Evolutionary conservation across 2,888 invertebrate species (phyloP), one percentile per base, ranked within the genome.

Genomic region (Vanessa cardui): DNA sequence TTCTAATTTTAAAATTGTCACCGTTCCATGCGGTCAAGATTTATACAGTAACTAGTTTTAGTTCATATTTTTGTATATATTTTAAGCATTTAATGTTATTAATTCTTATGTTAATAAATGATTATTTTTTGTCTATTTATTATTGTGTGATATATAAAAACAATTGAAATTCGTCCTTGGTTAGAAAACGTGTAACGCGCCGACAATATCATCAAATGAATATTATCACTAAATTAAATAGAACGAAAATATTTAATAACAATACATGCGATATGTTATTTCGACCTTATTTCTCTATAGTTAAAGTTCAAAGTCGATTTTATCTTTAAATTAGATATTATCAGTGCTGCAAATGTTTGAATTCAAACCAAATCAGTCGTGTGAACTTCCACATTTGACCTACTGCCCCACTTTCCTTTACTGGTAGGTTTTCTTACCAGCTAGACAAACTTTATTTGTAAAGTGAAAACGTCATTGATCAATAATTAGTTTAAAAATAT

Each of bases 311-410:
- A 39, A 56, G 56, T 56, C 20, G 56, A 54, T 6, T 16, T 52
- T 54, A 54, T 54, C 20, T 18, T 9, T 49, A 49, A 6, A 54
- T 54, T 7, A 54, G 52, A 56, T 56, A 39, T 56, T 56, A 60
- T 54, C 47, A 31, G 60, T 46, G 46, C 52, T 59, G 68, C 56
- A 58, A 47, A 63, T 58, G 60, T 66, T 60, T 61, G n/a, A 62
- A 64, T 67, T 46, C 46, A 59, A 64, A 58, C 58, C 44, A 64
- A 62, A 67, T 64, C 56, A 50, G 45, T 58, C 54, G 39, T 49
- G 46, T 58, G 61, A 62, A 58, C 64, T 67, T 62, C 62, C 66
- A 69, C 56, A 62, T 64, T 58, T 56, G 68, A 70, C 70, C 70
- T 33, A 68, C 58, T 70, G 58, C 21, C 67, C 67, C 26, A 67